phyloP scores from a whole-genome alignment of 1,140 invertebrate species.

The Neodiprion pinetum region DNA sequence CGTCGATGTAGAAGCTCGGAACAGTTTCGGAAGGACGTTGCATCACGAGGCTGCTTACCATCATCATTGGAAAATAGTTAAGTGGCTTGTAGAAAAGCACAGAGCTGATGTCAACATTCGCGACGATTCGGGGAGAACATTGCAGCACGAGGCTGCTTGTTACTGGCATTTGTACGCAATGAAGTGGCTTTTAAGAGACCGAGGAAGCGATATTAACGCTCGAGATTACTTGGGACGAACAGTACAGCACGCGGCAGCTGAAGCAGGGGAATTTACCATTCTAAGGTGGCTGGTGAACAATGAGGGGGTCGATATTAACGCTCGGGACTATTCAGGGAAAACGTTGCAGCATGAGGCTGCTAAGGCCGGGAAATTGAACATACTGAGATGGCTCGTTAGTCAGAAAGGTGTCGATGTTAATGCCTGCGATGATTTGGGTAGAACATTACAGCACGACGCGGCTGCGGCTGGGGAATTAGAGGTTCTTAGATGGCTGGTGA shows the following conservation, averaged over 20 bases:
- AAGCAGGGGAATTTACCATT: neutral
- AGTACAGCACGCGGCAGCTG: neutral
- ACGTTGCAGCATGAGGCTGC: neutral
- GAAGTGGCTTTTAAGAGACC: neutral
- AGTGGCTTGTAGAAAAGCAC: neutral
- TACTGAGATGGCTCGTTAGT: neutral
- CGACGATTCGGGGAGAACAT: neutral
- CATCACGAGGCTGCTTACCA: constrained; percentile 30
- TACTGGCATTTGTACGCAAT: neutral
- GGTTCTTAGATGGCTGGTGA: neutral
- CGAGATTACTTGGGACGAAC: neutral
- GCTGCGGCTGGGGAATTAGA: neutral
- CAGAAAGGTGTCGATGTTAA: neutral
- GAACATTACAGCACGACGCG: neutral
- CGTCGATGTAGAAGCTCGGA: neutral
- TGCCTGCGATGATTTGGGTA: neutral
- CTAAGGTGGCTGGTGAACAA: neutral
- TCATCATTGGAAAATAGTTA: neutral
- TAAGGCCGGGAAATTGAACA: neutral
- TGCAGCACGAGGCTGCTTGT: neutral
- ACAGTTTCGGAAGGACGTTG: neutral
- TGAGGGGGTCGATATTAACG: neutral
- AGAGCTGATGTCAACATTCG: neutral
- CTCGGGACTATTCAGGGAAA: neutral
- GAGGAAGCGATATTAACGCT: neutral